phyloP scores from a whole-genome alignment of 2,113 vertebrate species.

The Esox niger region DNA sequence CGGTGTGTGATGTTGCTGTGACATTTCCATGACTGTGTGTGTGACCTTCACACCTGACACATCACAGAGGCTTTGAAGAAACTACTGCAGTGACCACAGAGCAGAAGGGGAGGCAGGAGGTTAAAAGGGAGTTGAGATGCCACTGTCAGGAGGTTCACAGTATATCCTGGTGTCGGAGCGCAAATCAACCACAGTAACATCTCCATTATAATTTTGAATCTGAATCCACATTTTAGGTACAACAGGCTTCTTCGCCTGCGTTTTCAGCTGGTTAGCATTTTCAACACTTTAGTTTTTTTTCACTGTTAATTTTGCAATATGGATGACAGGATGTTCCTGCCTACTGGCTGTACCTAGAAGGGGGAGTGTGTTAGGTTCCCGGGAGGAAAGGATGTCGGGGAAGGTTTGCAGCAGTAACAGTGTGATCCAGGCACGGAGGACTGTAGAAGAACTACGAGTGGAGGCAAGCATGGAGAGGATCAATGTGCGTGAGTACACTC shows the following conservation, averaged over 20 bases:
- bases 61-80: conserved; percentile 67
- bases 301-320: background rate
- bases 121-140: conserved; percentile 35
- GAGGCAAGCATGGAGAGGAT: conserved; percentile 75
- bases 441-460: conserved; percentile 77
- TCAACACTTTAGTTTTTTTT: background rate
- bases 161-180: no score
- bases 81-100: conserved; percentile 11
- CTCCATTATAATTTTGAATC: background rate
- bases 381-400: conserved; percentile 51
- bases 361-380: background rate
- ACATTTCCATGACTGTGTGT: conserved; percentile 61
- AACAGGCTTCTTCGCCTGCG: background rate
- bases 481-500: conserved; percentile 67
- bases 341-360: background rate
- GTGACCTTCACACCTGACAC: conserved; percentile 52
- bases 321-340: background rate
- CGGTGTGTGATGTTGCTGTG: conserved; percentile 56
- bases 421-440: conserved; percentile 69
- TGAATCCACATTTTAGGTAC: background rate
- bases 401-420: conserved; percentile 73
- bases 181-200: background rate
- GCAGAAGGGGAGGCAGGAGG: conserved; percentile 18
- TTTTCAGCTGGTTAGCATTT: background rate
- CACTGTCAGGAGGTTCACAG: background rate